These are phyloP conservation scores for Acrocephalus arundinaceus DNA, from an alignment of 2,113 vertebrate species.

Conservation along the genomic window DNA sequence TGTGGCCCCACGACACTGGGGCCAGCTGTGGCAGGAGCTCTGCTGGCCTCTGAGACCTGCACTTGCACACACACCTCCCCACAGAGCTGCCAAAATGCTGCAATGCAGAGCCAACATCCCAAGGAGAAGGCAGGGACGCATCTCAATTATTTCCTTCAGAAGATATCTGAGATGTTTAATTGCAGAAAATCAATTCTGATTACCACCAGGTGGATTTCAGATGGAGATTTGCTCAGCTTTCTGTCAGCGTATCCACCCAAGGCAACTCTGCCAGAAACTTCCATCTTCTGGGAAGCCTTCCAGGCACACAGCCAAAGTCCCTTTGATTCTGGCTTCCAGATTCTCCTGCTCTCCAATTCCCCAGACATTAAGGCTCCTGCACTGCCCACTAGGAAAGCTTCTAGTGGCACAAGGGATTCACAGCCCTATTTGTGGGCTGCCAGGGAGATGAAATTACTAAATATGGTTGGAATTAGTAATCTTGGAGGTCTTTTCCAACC, in stretches of 20 bases:
- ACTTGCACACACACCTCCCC: background rate
- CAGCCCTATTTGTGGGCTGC: background rate
- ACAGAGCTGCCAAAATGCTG: background rate
- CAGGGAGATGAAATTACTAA: background rate
- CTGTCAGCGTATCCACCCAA: background rate
- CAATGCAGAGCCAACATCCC: rapidly evolving
- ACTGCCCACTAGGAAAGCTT: background rate
- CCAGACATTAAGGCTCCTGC: background rate
- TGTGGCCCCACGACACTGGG: rapidly evolving
- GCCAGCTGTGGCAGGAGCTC: background rate
- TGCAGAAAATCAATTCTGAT: background rate
- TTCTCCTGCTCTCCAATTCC: background rate
- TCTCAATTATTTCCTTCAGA: background rate
- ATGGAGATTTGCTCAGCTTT: background rate
- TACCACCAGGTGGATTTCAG: conserved; percentile 1
- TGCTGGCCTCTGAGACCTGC: background rate
- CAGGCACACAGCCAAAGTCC: background rate
- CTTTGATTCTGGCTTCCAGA: background rate
- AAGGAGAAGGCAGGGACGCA: background rate
- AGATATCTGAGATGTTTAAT: background rate
- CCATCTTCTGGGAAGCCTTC: background rate
- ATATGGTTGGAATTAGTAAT: background rate
- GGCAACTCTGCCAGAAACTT: background rate
- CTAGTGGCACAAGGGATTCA: background rate
- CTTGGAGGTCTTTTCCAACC: background rate